Evolutionary conservation across 2,888 invertebrate species (phyloP).

Genomic region (Lysandra coridon): DNA sequence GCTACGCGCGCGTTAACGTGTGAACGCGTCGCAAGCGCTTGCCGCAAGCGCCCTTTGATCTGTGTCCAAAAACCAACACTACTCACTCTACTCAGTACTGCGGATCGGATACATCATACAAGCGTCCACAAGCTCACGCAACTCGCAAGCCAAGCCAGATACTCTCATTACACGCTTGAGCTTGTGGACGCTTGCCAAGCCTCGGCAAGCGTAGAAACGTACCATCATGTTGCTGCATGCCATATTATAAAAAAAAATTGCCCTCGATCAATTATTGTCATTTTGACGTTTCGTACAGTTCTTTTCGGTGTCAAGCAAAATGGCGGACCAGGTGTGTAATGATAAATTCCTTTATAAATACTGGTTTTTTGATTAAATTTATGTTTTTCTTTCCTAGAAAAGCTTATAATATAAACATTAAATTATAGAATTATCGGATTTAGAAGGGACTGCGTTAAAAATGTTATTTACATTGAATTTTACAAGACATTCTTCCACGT

Average conservation of each 20-base stretch:
- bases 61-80: no score
- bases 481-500: slow-evolving; percentile 51
- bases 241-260: background rate
- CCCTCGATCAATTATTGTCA: background rate
- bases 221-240: no score
- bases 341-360: slow-evolving; percentile 54
- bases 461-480: background rate
- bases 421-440: background rate
- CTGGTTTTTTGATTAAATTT: slow-evolving; percentile 43
- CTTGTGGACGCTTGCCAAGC: no score
- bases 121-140: no score
- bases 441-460: background rate
- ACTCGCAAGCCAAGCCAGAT: no score
- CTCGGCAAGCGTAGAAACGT: no score
- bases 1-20: no score
- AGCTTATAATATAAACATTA: background rate
- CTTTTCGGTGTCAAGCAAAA: slow-evolving; percentile 84
- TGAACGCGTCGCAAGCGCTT: no score
- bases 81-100: no score
- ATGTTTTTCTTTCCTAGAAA: background rate
- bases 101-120: no score
- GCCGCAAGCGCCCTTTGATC: no score
- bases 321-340: slow-evolving; percentile 90
- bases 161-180: no score
- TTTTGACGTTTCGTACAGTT: slow-evolving; percentile 43